Evolutionary conservation across 2,888 invertebrate genomes (phyloP).

Genomic region (Leistus spinibarbis): DNA sequence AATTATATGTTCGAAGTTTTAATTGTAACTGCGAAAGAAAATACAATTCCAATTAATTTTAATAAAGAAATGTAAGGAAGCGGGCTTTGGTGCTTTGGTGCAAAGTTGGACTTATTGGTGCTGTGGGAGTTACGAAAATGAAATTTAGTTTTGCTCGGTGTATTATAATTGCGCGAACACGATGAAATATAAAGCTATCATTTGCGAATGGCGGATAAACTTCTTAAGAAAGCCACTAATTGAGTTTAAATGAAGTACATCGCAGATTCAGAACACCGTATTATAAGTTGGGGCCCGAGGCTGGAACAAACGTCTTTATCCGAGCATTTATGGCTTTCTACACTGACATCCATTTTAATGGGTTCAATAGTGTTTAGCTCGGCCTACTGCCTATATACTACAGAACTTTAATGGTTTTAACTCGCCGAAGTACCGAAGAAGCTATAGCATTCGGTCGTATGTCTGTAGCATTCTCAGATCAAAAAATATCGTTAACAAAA

Average conservation of each 20-base stretch:
- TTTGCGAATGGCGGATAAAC: neutral
- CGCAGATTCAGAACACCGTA: neutral
- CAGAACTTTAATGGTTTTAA: no score
- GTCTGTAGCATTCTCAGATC: no score
- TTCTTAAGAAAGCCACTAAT: slow-evolving; percentile 3
- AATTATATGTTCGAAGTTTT: slow-evolving; percentile 29
- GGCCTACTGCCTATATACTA: no score
- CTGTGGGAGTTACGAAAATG: neutral
- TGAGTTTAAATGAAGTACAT: slow-evolving; percentile 1
- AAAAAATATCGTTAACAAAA: no score
- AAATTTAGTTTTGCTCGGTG: neutral
- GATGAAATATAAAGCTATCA: neutral
- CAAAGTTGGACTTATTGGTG: no score
- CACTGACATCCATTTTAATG: no score
- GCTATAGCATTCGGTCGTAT: no score
- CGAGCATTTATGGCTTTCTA: no score
- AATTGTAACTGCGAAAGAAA: slow-evolving; percentile 10
- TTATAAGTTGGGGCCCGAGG: no score
- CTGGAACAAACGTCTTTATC: no score
- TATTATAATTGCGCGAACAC: neutral
- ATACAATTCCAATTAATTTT: slow-evolving; percentile 13
- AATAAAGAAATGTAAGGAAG: neutral
- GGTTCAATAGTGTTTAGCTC: no score
- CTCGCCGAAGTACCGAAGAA: no score
- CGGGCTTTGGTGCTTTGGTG: neutral